Conservation (phyloP, 2,113 vertebrate species). For the Mustela lutreola region DNA sequence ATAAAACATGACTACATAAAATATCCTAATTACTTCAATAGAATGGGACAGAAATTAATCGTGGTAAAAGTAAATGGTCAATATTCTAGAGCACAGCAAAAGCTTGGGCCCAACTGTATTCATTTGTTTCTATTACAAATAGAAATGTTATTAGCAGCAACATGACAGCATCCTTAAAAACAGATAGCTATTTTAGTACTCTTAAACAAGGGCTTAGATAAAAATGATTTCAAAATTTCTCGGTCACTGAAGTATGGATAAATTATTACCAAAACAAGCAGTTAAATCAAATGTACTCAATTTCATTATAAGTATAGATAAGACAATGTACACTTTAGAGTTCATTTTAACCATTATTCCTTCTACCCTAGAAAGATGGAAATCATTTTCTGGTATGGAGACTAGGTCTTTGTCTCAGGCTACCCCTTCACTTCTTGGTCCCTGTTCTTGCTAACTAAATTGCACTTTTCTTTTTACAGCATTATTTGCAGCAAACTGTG, state of each 20-base stretch:
- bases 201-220: not conserved
- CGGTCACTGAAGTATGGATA: not conserved
- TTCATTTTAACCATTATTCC: not conserved
- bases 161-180: not conserved
- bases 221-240: conserved; percentile 53
- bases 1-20: not conserved
- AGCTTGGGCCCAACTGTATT: not conserved
- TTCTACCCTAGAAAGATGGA: not conserved
- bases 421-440: not conserved
- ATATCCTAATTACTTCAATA: not conserved
- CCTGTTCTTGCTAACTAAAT: not conserved
- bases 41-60: not conserved
- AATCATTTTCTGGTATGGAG: not conserved
- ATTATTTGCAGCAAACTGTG: not conserved
- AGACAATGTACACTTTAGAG: not conserved
- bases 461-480: not conserved
- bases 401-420: not conserved
- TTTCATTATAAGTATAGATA: not conserved
- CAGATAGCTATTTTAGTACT: conserved; percentile 15
- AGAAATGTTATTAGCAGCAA: not conserved
- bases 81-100: not conserved
- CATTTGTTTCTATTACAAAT: not conserved
- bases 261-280: not conserved
- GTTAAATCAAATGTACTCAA: conserved; percentile 22
- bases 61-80: not conserved